Evolutionary conservation across 2,888 invertebrate species (phyloP).

Genomic region (Napeogenes inachia): DNA sequence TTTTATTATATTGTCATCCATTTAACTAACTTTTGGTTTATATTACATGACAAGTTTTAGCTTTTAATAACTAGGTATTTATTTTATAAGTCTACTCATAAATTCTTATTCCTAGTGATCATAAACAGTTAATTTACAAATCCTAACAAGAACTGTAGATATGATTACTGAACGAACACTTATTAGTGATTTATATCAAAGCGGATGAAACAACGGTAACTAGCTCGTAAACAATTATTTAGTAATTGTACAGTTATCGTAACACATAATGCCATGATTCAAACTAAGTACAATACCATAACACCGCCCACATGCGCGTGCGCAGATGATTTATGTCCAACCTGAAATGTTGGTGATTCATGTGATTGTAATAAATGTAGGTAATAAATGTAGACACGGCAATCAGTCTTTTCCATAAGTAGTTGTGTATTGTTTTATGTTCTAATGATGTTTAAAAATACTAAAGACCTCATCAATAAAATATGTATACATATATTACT

Average conservation of each 20-base stretch:
- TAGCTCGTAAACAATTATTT: not conserved
- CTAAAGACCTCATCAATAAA: not conserved
- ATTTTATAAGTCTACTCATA: too few species aligned
- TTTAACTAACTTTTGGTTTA: not conserved
- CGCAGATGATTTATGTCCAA: slow-evolving; percentile 8
- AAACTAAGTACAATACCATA: slow-evolving; percentile 1
- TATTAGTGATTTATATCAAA: slow-evolving; percentile 1
- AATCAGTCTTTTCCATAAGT: not conserved
- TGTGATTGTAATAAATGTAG: not conserved
- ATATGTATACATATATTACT: not conserved
- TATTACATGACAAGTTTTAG: too few species aligned
- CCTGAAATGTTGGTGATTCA: slow-evolving; percentile 1
- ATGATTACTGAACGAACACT: not conserved
- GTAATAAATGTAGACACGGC: not conserved
- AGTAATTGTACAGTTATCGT: slow-evolving; percentile 2
- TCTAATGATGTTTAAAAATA: not conserved
- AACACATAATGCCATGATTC: not conserved
- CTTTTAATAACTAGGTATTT: too few species aligned
- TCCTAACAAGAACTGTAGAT: too few species aligned
- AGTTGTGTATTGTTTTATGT: not conserved
- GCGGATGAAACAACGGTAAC: not conserved
- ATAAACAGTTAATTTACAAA: too few species aligned
- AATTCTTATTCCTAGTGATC: too few species aligned
- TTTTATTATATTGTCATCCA: slow-evolving; percentile 9
- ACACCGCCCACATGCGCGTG: slow-evolving; percentile 15